Conservation (phyloP, 1,140 invertebrate genomes). For the Drosophila pectinifera region DNA sequence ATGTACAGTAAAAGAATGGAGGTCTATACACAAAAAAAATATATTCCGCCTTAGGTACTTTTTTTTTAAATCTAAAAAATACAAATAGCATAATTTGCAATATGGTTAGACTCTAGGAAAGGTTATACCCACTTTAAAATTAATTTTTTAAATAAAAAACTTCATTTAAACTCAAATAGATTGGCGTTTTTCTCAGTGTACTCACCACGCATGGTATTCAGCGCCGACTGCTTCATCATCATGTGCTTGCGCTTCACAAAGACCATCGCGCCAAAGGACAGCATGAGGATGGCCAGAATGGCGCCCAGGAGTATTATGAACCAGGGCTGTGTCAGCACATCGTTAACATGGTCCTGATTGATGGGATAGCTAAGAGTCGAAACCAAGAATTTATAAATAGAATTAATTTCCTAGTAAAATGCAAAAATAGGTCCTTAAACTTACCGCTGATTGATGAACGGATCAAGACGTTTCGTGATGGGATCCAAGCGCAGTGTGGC, state of each 20-base stretch:
- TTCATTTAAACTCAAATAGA: no score
- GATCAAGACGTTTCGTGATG: slow-evolving; percentile 86
- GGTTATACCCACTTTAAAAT: not conserved
- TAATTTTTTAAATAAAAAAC: not conserved
- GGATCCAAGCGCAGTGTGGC: slow-evolving; percentile 87
- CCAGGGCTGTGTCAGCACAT: slow-evolving; percentile 89
- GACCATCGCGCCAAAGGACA: slow-evolving; percentile 89
- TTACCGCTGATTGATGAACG: slow-evolving; percentile 85
- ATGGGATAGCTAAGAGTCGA: slow-evolving; percentile 85
- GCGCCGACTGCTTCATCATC: slow-evolving; percentile 84
- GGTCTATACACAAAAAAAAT: not conserved
- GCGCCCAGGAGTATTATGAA: slow-evolving; percentile 90
- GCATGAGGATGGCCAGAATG: slow-evolving; percentile 89
- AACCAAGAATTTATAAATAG: slow-evolving; percentile 39
- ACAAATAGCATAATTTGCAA: not conserved
- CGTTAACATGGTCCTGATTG: slow-evolving; percentile 85
- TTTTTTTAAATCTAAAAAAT: not conserved
- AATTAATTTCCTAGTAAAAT: slow-evolving; percentile 13
- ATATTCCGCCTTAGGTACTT: not conserved
- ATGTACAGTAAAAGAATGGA: not conserved
- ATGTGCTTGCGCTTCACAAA: slow-evolving; percentile 86
- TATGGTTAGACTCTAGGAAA: not conserved
- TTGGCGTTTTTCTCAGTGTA: no score
- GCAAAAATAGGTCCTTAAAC: slow-evolving; percentile 32
- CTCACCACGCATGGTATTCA: slow-evolving; percentile 84